phyloP scores from a whole-genome alignment of 2,888 invertebrate species.

The Poecilus cupreus region DNA sequence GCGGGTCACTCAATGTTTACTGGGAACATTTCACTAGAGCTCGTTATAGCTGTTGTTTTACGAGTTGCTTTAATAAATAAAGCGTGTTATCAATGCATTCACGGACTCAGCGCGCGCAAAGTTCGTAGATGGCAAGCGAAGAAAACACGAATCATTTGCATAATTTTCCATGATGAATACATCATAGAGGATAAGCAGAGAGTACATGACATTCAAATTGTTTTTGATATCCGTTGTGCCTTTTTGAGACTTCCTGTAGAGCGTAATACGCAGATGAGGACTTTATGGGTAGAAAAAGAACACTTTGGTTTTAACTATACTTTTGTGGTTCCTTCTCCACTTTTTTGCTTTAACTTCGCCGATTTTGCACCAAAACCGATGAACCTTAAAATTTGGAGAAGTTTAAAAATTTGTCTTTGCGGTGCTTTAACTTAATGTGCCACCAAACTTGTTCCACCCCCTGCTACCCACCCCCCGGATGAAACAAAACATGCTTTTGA shows the following conservation, averaged over 20 bases:
- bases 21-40: background rate
- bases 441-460: no score
- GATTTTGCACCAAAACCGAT: no score
- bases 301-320: background rate
- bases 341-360: no score
- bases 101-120: background rate
- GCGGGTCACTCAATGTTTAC: background rate
- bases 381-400: no score
- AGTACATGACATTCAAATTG: background rate
- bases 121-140: background rate
- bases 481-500: no score
- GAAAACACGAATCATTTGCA: background rate
- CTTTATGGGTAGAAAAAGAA: background rate
- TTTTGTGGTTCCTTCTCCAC: no score
- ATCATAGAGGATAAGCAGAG: background rate
- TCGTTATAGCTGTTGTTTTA: background rate
- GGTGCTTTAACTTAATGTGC: no score
- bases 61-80: background rate
- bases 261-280: background rate
- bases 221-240: background rate
- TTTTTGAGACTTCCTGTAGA: background rate
- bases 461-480: no score
- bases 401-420: no score
- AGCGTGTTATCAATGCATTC: background rate
- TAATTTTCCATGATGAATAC: background rate